Evolutionary conservation across 2,888 invertebrate species (phyloP), one percentile per base, ranked within the genome.

Genomic region (Drosophila nr. medialis): DNA sequence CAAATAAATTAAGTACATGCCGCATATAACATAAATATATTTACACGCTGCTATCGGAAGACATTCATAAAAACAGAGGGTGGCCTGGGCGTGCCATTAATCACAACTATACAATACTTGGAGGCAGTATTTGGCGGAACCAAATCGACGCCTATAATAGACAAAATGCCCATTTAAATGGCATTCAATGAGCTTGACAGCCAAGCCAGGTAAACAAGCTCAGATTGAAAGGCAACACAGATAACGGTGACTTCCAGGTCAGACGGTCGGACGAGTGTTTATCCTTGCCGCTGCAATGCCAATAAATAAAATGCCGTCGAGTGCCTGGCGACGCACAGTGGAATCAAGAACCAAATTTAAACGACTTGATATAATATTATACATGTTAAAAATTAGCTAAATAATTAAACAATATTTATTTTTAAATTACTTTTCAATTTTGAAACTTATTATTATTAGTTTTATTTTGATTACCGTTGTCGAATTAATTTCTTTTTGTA

Each of bases 121-220:
- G 21, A 2, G 27, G 29, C n/a, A 32, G 54, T n/a, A 32, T 21
- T 38, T 18, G 38, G 24, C n/a, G 49, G 68, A 59, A 48, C 63
- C 72, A 74, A 79, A 59, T 75, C 76, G 73, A 62, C 64, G 67
- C 30, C 82, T 75, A 80, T 85, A 88, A 78, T 81, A 80, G 77
- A 65, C 61, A 54, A 85, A 88, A 88, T 80, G 72, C 72, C 76
- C 76, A 79, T 86, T 84, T 88, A 83, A 86, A 84, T 77, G 72
- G 61, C 72, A 56, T 72, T 69, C 68, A 73, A 77, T 74, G 60
- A 69, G 50, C 74, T 64, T 48, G 50, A 29, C 42, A 54, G 54
- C 60, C 56, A 54, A 38, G 18, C 29, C 38, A 48, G 45, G 69
- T 68, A 72, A 72, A 71, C 53, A 63, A 56, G 64, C 40, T 32